Evolutionary conservation across 2,888 invertebrate genomes (phyloP), one percentile per base, ranked within the genome.

Genomic region (Altica lythri): DNA sequence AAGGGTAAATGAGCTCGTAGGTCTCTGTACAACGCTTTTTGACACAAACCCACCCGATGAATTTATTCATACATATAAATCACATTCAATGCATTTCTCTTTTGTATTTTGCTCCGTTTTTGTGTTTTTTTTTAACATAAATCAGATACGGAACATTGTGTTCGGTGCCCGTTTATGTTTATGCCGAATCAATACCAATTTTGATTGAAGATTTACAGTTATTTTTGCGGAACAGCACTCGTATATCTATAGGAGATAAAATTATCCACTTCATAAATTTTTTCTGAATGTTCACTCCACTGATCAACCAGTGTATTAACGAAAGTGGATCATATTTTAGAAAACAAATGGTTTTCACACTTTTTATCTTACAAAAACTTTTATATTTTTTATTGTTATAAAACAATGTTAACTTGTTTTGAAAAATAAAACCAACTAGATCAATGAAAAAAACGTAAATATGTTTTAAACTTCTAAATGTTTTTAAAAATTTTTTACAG

Each of bases 111-210:
- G 54, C 29, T 49, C 34, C 45, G 54, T 58, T 58, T 58, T 54
- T 58, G 47, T 58, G 54, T 51, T 57, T 56, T 58, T 55, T 56
- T 50, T 32, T 17, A 34, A 47, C 54, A 58, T 58, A 58, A 58
- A 58, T 58, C 57, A 58, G 57, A 54, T 58, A 58, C 54, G 57
- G 57, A 48, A 58, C 54, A 58, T 58, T 58, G 57, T 58, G 57
- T 43, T 58, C 30, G 49, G 34, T 57, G 57, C 56, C 48, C 54
- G 54, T 57, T 59, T 51, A 59, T 59, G 59, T 59, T 56, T 54
- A 56, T 56, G 51, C 25, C 19, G 51, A 57, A 54, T 57, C 56
- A 49, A 54, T 56, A 56, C 42, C 48, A 47, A 45, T 55, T 58
- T 58, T 58, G 57, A 58, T 58, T 58, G 54, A 55, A 58, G 57